Evolutionary conservation across 2,113 vertebrate genomes (phyloP), one percentile per base, ranked within the genome.

Genomic region (Anarhynchus alexandrinus): DNA sequence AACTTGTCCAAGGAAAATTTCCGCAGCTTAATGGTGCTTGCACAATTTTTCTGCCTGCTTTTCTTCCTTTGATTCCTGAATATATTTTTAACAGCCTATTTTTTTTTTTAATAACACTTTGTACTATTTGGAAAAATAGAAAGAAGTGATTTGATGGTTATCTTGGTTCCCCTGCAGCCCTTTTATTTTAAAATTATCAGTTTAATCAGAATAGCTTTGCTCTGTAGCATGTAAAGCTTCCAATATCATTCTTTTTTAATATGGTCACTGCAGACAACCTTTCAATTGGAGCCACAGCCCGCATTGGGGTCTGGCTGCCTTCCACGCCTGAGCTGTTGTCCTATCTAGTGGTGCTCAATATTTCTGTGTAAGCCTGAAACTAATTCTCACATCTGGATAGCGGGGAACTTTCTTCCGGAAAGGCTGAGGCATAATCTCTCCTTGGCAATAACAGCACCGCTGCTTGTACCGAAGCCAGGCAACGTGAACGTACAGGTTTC

Each of bases 1-100:
- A 93, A 54, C 36, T 27, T 95, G 93, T 91, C 96, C 95, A 97
- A 82, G 71, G 89, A 95, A 96, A 91, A 95, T 83, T 91, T 94
- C 90, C 25, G 4, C 84, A 95, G 93, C 84, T 95, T 96, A 94
- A 73, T 86, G 74, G 74, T 94, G 66, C 84, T 87, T 86, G 58
- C 70, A 93, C 62, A 52, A 40, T 91, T 93, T 70, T 93, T 87
- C 51, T 88, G 81, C 42, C 49, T 93, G 88, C 20, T 91, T 95
- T 91, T 93, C 70, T 94, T 66, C 49, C 80, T 94, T 65, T 49
- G 18, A 86, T 79, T 72, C 78, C 76, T 62, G 69, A 65, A 59
- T 76, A 54, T 73, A 85, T 73, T 91, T 97, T 88, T 92, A 92
- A 80, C 29, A 74, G 49, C 5, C 3, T 19, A 14, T 21, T 47